A percentile compares a stretch with the other conserved stretches of the same genome.
Conservation (phyloP, 2,113 vertebrate genomes). For the Hiodon tergisus region DNA sequence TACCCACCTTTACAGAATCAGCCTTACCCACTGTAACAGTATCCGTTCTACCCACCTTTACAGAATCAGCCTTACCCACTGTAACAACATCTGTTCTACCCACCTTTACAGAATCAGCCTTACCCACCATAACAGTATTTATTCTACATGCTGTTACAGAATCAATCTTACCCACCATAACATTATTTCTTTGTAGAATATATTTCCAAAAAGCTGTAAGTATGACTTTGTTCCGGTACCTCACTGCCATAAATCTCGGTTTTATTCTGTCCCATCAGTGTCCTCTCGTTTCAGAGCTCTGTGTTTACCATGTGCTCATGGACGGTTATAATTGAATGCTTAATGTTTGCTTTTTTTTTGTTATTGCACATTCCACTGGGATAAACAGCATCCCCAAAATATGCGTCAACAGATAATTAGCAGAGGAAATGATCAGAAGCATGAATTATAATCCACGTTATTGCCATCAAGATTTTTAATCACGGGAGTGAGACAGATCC, state of each 20-base stretch:
- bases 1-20: no score
- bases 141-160: no score
- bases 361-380: slow-evolving; percentile 48
- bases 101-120: no score
- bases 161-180: no score
- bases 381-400: slow-evolving; percentile 59
- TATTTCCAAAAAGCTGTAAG: neutral
- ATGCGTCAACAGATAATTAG: slow-evolving; percentile 62
- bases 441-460: slow-evolving; percentile 58
- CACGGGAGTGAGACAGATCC: slow-evolving; percentile 49
- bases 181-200: neutral
- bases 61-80: no score
- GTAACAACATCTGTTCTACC: no score
- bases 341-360: slow-evolving; percentile 58
- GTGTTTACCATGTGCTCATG: slow-evolving; percentile 42
- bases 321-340: slow-evolving; percentile 54
- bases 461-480: slow-evolving; percentile 59
- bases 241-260: neutral
- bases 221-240: neutral
- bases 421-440: slow-evolving; percentile 54
- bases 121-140: no score
- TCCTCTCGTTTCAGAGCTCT: slow-evolving; percentile 52
- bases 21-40: no score
- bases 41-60: no score
- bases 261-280: slow-evolving; percentile 48